These are phyloP conservation scores for Hemibagrus guttatus DNA, from an alignment of 2,797 vertebrate genomes.

Conservation along the genomic window DNA sequence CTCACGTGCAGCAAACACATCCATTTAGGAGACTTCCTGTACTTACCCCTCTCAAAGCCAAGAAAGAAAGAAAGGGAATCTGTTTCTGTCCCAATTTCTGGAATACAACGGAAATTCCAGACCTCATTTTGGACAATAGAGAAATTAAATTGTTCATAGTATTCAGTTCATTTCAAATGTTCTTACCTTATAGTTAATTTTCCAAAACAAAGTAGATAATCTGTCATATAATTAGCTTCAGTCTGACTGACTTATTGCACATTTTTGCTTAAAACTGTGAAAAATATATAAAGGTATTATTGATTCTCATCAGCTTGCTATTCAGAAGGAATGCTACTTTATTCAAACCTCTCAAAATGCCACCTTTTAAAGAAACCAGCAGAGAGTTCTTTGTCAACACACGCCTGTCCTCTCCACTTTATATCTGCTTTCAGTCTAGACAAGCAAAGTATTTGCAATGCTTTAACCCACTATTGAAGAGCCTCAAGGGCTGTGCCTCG, in stretches of 20 bases:
- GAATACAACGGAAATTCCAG: not conserved
- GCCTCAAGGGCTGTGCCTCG: not conserved
- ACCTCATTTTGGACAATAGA: not conserved
- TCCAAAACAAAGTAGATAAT: not conserved
- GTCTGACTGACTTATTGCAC: not conserved
- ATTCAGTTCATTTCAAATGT: not conserved
- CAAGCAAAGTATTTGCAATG: not conserved
- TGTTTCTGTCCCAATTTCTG: not conserved
- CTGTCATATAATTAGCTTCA: not conserved
- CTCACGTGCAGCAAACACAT: constrained; percentile 37
- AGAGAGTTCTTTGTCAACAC: not conserved
- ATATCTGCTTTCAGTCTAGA: constrained; percentile 4
- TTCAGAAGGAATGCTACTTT: not conserved
- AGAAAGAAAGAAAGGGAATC: constrained; percentile 4
- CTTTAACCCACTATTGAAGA: not conserved
- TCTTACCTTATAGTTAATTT: not conserved
- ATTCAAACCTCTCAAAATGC: not conserved
- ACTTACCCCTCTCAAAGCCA: constrained; percentile 22
- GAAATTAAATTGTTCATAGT: not conserved
- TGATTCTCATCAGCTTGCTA: not conserved
- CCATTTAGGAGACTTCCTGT: constrained; percentile 42
- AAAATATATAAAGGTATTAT: not conserved
- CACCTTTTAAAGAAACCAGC: constrained; percentile 7
- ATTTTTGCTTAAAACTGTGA: not conserved
- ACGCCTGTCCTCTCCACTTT: not conserved